Conservation (phyloP, 92 coral and sea anemone genomes). For the Actinernus sp. region DNA sequence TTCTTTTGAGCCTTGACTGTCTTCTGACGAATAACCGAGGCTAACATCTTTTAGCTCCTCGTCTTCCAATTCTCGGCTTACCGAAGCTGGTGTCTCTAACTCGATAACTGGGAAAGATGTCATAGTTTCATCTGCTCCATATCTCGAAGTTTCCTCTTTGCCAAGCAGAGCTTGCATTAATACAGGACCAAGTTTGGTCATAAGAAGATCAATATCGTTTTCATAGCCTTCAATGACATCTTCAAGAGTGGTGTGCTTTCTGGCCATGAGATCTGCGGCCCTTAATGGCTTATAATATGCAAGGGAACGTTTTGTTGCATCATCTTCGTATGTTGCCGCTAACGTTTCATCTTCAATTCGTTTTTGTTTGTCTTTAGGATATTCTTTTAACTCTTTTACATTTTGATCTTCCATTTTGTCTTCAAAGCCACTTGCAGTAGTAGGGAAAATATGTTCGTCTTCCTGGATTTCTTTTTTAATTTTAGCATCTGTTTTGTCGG, state of each 20-base stretch:
- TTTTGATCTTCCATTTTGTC: constrained; percentile 14
- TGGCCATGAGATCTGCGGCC: constrained; percentile 44
- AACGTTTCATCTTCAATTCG: no score
- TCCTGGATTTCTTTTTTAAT: no score
- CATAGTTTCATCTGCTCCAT: background rate
- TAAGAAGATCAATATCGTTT: constrained; percentile 28
- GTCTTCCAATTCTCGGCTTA: background rate
- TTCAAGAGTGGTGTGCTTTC: constrained; percentile 46
- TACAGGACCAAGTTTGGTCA: constrained; percentile 42
- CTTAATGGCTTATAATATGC: no score
- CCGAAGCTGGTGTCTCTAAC: background rate
- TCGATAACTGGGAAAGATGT: background rate
- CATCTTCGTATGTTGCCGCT: no score
- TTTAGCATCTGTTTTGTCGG: no score
- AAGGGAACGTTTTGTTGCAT: no score
- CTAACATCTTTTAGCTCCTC: background rate
- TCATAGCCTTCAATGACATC: constrained; percentile 48
- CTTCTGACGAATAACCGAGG: background rate
- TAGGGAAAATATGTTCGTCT: background rate
- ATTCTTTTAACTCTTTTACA: no score
- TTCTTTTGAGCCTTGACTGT: background rate
- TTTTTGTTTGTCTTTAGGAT: no score
- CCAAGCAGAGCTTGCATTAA: constrained; percentile 11
- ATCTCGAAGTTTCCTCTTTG: background rate
- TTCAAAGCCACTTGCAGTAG: constrained; percentile 5